phyloP scores from a whole-genome alignment of 2,797 vertebrate genomes.

The Orientallactaga sibirica region DNA sequence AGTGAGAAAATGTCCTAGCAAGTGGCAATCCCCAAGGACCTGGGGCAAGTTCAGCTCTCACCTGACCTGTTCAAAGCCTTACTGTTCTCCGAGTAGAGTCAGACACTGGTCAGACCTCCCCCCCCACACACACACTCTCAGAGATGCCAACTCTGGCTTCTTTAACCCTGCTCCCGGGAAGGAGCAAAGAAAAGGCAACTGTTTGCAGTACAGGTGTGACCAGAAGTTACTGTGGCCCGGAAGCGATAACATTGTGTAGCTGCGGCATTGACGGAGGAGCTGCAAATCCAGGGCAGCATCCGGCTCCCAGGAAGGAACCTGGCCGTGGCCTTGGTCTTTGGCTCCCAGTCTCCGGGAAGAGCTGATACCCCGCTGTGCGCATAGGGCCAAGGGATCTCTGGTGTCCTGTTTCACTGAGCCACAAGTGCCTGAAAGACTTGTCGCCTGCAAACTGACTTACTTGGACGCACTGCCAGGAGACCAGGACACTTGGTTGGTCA shows the following conservation, averaged over 20 bases:
- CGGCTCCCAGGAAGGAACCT: background rate
- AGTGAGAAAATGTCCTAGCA: background rate
- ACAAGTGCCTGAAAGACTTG: background rate
- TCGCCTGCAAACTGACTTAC: background rate
- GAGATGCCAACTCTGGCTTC: background rate
- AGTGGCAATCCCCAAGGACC: background rate
- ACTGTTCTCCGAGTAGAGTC: background rate
- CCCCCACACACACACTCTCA: background rate
- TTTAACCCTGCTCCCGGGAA: conserved; percentile 69
- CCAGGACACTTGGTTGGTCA: background rate
- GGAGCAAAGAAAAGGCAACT: conserved; percentile 84
- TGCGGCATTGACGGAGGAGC: conserved; percentile 59
- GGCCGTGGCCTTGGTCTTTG: background rate
- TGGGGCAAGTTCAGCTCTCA: background rate
- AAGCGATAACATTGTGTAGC: conserved; percentile 87
- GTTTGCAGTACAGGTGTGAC: conserved; percentile 89
- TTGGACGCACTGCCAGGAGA: background rate
- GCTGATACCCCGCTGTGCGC: background rate
- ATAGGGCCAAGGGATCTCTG: background rate
- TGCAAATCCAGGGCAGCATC: background rate
- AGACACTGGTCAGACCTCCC: no score
- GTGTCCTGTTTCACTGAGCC: background rate
- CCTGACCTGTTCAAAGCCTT: background rate
- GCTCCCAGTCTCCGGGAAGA: background rate
- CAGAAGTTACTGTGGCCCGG: conserved; percentile 75